Base-by-base conservation (phyloP, 2,113 vertebrate genomes). In the Corythaixoides concolor region DNA sequence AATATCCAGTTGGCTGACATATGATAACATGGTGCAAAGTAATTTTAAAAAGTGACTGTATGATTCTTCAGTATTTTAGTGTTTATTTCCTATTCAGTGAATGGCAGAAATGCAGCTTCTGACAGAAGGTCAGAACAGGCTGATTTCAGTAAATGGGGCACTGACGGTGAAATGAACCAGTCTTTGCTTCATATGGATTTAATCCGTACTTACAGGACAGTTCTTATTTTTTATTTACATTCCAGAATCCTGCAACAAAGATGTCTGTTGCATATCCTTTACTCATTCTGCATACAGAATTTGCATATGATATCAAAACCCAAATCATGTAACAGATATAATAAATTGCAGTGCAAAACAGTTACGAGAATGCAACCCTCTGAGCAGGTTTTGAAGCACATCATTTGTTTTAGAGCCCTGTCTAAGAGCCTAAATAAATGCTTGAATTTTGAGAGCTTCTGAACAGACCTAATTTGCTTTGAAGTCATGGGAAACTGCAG, bases 371-470 rank as follows among this genome's bases (percentile, higher is more conserved):
- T 56, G 27, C 32, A 75, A 63, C 39, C 35, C 50, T 78, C 17
- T 37, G 62, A 87, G 17, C 5, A 21, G 13, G 5, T 78, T 89
- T 87, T 76, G 23, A 49, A 47, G 53, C 8, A 30, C 26, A 24
- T 91, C 0, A 9, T 91, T 91, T 89, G 5, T 59, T 89, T 69
- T 72, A 67, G 18, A 64, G 17, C 15, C 5, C 18, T 33, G 10
- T 80, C 20, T 68, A 63, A 73, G 8, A 59, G 12, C 52, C n/a
- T 75, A 23, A 68, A 64, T 75, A 92, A 82, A 47, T 56, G 4
- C 35, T 88, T 88, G 49, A 39, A 27, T 94, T 88, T 87, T 93
- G 39, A 56, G 69, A 72, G 56, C 37, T 93, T 58, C 52, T 66
- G 49, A 72, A n/a, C 22, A 85, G 77, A 66, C 21, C 27, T 62